Percentiles rank a stretch among this genome's conserved stretches.
These are phyloP conservation scores for Caenorhabditis angaria DNA, from an alignment of 2,888 invertebrate species.

Conservation along the genomic window DNA sequence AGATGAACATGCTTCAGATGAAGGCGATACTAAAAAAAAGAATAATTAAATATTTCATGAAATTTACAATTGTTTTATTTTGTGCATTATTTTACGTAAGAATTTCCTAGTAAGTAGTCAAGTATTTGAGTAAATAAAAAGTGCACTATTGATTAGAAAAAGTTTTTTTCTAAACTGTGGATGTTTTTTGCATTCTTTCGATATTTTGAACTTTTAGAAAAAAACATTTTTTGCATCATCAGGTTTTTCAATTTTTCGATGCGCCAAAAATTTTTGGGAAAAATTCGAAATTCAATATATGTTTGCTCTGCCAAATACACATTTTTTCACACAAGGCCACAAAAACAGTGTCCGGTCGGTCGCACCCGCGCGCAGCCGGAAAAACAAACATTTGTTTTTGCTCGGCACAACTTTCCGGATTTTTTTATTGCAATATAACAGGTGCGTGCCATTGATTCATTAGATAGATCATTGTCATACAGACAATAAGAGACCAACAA, in stretches of 20 bases:
- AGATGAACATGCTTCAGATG: constrained; percentile 47
- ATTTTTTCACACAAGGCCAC: too few relatives aligned
- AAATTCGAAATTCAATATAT: not conserved
- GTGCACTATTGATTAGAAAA: not conserved
- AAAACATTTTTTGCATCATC: not conserved
- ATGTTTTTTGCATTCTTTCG: too few relatives aligned
- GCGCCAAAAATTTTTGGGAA: not conserved
- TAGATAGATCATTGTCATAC: too few relatives aligned
- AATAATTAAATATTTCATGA: too few relatives aligned
- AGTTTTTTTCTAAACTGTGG: not conserved
- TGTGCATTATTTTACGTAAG: too few relatives aligned
- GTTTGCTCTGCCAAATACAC: not conserved
- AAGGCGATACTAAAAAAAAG: constrained; percentile 49
- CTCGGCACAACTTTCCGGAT: not conserved
- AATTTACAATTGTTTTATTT: too few relatives aligned
- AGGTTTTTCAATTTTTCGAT: too few relatives aligned
- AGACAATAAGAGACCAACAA: too few relatives aligned
- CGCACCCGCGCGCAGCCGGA: constrained; percentile 20
- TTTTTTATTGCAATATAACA: too few relatives aligned
- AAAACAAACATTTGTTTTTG: constrained; percentile 39
- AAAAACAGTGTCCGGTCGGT: constrained; percentile 1
- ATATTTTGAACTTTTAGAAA: too few relatives aligned
- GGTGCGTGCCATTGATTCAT: too few relatives aligned
- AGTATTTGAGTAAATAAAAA: not conserved
- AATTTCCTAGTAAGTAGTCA: constrained; percentile 1